These are phyloP conservation scores for Drosophila kambysellisi DNA, from an alignment of 2,888 invertebrate genomes.

Conservation along the genomic window DNA sequence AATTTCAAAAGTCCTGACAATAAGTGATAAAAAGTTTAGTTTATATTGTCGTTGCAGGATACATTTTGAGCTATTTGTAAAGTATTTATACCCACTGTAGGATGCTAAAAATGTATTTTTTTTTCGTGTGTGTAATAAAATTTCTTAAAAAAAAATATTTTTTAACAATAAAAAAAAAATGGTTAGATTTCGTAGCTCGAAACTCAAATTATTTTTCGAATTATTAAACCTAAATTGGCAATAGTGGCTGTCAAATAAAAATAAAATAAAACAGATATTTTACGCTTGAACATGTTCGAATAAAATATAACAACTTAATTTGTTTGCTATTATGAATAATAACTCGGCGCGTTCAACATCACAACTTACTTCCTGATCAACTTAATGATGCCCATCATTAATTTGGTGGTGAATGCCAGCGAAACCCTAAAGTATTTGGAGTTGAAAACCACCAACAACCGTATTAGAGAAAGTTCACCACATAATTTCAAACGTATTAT, in stretches of 20 bases:
- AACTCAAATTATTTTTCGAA: slow-evolving; percentile 18
- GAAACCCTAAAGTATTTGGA: slow-evolving; percentile 7
- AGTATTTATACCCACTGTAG: slow-evolving; percentile 44
- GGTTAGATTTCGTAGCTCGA: slow-evolving; percentile 24
- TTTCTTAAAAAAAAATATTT: slow-evolving; percentile 11
- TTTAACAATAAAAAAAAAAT: slow-evolving; percentile 18
- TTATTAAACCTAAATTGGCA: slow-evolving; percentile 5
- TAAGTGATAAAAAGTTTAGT: slow-evolving; percentile 43
- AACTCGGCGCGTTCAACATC: slow-evolving; percentile 8
- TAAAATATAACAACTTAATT: slow-evolving; percentile 17
- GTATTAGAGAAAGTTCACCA: slow-evolving; percentile 12
- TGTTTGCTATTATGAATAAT: slow-evolving; percentile 13
- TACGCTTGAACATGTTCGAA: slow-evolving; percentile 26
- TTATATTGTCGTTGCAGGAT: slow-evolving; percentile 39
- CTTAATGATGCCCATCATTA: slow-evolving; percentile 5
- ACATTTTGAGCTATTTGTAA: slow-evolving; percentile 39
- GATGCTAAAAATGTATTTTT: slow-evolving; percentile 41
- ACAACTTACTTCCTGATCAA: neutral
- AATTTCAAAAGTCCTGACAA: slow-evolving; percentile 37
- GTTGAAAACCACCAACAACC: neutral
- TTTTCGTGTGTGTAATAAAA: slow-evolving; percentile 24
- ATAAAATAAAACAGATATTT: slow-evolving; percentile 1
- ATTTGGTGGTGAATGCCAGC: slow-evolving; percentile 2
- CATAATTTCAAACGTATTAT: slow-evolving; percentile 11
- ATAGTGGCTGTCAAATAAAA: slow-evolving; percentile 26